Evolutionary conservation across 2,113 vertebrate genomes (phyloP), one percentile per base, ranked within the genome.

Genomic region (Syngnathus typhle): DNA sequence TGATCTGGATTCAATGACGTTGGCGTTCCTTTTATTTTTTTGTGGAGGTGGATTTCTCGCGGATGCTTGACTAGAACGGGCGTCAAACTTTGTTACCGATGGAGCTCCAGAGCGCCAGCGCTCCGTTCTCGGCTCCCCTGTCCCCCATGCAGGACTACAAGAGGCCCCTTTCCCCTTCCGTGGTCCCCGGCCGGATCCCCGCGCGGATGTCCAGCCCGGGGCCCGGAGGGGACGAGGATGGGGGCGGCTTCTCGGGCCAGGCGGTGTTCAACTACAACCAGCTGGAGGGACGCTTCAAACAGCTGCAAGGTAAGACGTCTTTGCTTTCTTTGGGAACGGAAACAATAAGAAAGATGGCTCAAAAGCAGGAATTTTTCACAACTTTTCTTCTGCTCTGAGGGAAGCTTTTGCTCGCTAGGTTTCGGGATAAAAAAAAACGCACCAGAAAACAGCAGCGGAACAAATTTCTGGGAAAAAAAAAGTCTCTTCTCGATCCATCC

Each of bases 201-300:
- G n/a, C 76, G 56, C 68, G 83, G 54, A 74, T 89, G 76, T 54
- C 92, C 87, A 87, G 87, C 41, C 87, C 86, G 0, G 65, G 65
- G 0, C 83, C 85, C 7, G 89, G 90, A 92, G 0, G 86, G 90
- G 67, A 92, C 93, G 3, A 32, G 27, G 27, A 32, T 32, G 27
- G 27, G 27, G 23, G 92, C 89, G 0, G 90, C n/a, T 95, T 91
- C 64, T 84, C 92, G 0, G 86, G 90, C 68, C 93, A 94, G 88
- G 93, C 93, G n/a, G 92, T 89, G 0, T 95, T 94, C 87, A 97
- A 97, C 92, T 98, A 96, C 84, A 96, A 95, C 81, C 95, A 96
- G 88, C 89, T 98, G 85, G 95, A 98, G 81, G 95, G 95, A 18
- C 87, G 95, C 55, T 97, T 98, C 88, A 98, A 98, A 75, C 95